Evolutionary conservation across 2,113 vertebrate genomes (phyloP), one percentile per base, ranked within the genome.

Genomic region (Seriola quinqueradiata): DNA sequence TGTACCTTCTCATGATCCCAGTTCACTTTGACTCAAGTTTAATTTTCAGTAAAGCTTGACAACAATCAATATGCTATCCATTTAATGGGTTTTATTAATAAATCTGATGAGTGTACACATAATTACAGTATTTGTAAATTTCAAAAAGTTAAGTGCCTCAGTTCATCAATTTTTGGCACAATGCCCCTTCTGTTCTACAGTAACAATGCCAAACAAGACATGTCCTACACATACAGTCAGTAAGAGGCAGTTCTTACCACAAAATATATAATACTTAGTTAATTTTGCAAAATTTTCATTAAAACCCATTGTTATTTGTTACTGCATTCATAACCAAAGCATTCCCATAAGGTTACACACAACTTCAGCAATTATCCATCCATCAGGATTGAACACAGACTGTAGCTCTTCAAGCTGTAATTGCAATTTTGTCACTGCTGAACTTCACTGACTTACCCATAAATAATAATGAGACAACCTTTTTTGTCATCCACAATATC

Each of bases 41-140:
- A 11, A 36, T 14, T 65, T 34, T 64, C 1, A 38, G n/a, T 10
- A 54, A 73, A 65, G 36, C 50, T 42, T 5, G 2, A 65, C 16
- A 60, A 46, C 25, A 70, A 63, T 50, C n/a, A 55, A 28, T 54
- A 3, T 4, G 42, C 13, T 66, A 40, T 34, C 12, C 0, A 54
- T 10, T 63, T 17, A 8, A 4, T 61, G 4, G 16, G 6, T 77
- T 84, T 86, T 87, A 87, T 86, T 84, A 59, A 78, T 72, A 84
- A 82, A 78, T 65, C 40, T 42, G 46, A 11, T 28, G 28, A 63
- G 16, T 68, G 9, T 48, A 75, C 65, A 77, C 17, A 52, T 59
- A 40, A 76, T 57, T 83, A 66, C 1, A 48, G 40, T 70, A 48
- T 38, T 75, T 75, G 13, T 34, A 21, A 38, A 8, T 61, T 82